Evolutionary conservation across 2,797 vertebrate species (phyloP).

Genomic region (Menidia menidia): DNA sequence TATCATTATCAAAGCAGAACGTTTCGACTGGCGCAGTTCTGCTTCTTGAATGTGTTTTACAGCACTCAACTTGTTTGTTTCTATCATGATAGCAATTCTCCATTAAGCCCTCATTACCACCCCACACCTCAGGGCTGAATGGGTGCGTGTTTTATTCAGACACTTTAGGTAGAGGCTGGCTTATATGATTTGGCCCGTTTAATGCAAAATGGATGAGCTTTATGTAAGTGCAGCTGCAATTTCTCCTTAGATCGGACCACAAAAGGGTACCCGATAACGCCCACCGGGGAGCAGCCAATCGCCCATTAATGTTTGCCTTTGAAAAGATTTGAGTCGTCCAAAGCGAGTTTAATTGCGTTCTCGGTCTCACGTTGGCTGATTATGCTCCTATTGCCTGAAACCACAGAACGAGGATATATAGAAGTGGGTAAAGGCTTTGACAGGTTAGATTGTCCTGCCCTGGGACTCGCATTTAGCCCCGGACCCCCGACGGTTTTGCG

Average conservation of each 20-base stretch:
- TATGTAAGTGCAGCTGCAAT: conserved; percentile 64
- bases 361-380: conserved; percentile 87
- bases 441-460: conserved; percentile 85
- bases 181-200: conserved; percentile 39
- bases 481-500: conserved; percentile 81
- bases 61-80: neutral
- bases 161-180: conserved; percentile 22
- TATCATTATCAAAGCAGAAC: neutral
- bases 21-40: neutral
- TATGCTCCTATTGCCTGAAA: conserved; percentile 82
- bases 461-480: conserved; percentile 79
- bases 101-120: conserved; percentile 29
- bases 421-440: conserved; percentile 84
- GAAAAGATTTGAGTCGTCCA: conserved; percentile 78
- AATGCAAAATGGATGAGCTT: conserved; percentile 46
- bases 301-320: conserved; percentile 80
- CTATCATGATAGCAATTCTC: neutral
- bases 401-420: conserved; percentile 79
- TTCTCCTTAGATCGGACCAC: conserved; percentile 69
- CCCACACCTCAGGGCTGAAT: neutral
- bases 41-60: neutral
- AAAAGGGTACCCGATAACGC: conserved; percentile 76
- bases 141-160: conserved; percentile 11
- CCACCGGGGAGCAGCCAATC: conserved; percentile 71
- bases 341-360: conserved; percentile 89